Evolutionary conservation across 2,113 vertebrate species (phyloP).

Genomic region (Mormyrus lacerda): DNA sequence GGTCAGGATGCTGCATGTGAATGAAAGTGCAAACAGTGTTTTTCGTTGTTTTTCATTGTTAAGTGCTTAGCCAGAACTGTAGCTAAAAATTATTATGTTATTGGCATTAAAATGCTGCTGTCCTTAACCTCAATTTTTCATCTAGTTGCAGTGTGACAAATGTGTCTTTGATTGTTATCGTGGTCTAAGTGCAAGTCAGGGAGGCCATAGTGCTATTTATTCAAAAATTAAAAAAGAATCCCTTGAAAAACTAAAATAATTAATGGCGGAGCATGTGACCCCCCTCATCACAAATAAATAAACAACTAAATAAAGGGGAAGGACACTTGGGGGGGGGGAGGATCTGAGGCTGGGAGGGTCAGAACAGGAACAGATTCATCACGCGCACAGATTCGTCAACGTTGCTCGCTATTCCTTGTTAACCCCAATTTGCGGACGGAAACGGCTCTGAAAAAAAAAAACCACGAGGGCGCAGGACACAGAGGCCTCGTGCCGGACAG

Average conservation of each 20-base stretch:
- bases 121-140: neutral
- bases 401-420: slow-evolving; percentile 65
- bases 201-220: slow-evolving; percentile 38
- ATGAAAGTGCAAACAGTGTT: neutral
- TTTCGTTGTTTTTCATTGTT: neutral
- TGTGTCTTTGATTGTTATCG: neutral
- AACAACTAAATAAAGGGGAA: slow-evolving; percentile 69
- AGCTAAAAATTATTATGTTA: neutral
- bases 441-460: neutral
- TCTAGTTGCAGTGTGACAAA: neutral
- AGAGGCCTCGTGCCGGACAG: neutral
- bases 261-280: slow-evolving; percentile 43
- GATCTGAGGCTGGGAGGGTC: slow-evolving; percentile 54
- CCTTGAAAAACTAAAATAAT: slow-evolving; percentile 42
- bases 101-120: neutral
- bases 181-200: neutral
- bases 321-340: slow-evolving; percentile 51
- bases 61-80: neutral
- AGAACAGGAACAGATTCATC: slow-evolving; percentile 74
- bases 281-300: slow-evolving; percentile 58
- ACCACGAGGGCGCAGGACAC: neutral
- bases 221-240: slow-evolving; percentile 56
- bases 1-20: neutral
- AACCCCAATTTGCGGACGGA: slow-evolving; percentile 61
- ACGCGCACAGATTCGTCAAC: slow-evolving; percentile 57